These are phyloP conservation scores for Neodiprion fabricii DNA, from an alignment of 1,140 invertebrate genomes.

Conservation along the genomic window DNA sequence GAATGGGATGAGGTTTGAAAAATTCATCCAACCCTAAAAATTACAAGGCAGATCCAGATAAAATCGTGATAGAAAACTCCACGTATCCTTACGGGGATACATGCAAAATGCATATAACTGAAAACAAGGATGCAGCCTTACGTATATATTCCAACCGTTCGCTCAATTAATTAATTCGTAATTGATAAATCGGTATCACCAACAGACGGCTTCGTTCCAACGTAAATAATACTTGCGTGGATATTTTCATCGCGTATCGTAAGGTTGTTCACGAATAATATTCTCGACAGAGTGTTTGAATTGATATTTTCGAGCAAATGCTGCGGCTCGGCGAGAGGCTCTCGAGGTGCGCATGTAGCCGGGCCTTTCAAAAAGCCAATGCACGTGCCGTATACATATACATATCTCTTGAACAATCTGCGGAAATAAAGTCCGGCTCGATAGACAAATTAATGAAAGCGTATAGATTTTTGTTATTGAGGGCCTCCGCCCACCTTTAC, in stretches of 20 bases:
- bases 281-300: not conserved
- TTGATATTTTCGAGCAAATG: not conserved
- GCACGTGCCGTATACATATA: too few relatives aligned
- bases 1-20: too few relatives aligned
- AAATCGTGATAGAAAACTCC: too few relatives aligned
- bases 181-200: not conserved
- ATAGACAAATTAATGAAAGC: conserved; percentile 48
- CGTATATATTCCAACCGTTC: too few relatives aligned
- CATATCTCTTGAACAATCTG: conserved; percentile 31
- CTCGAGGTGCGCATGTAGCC: too few relatives aligned
- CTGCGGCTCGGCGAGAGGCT: too few relatives aligned
- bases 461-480: conserved; percentile 55
- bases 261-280: not conserved
- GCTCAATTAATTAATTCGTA: not conserved
- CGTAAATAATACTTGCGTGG: not conserved
- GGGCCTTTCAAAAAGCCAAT: too few relatives aligned
- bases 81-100: too few relatives aligned
- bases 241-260: not conserved
- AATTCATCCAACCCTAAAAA: too few relatives aligned
- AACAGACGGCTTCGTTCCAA: not conserved
- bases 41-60: too few relatives aligned
- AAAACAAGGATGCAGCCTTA: too few relatives aligned
- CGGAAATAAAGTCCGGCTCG: conserved; percentile 48
- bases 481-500: conserved; percentile 38
- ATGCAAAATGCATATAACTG: too few relatives aligned